Evolutionary conservation across 1,140 invertebrate genomes (phyloP).

Genomic region (Rhynchophorus ferrugineus): DNA sequence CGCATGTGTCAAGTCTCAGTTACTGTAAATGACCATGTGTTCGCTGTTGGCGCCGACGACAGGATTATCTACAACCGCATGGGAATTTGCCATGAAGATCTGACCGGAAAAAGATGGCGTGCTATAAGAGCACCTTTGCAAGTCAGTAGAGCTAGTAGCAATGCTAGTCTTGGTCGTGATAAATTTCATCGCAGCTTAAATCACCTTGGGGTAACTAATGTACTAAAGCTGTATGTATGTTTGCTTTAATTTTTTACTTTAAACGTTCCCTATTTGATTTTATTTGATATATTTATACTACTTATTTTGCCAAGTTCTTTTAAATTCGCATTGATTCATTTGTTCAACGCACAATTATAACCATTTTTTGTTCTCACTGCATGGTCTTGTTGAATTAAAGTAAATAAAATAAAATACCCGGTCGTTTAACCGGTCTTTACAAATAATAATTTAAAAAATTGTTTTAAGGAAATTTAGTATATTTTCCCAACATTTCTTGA

Average conservation of each 20-base stretch:
- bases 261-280: neutral
- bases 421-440: too few relatives aligned
- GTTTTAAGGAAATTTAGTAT: too few relatives aligned
- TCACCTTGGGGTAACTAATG: slow-evolving; percentile 25
- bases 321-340: too few relatives aligned
- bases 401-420: too few relatives aligned
- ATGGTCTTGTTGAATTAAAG: too few relatives aligned
- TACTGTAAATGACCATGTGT: slow-evolving; percentile 78
- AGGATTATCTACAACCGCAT: slow-evolving; percentile 70
- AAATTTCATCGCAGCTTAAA: slow-evolving; percentile 45
- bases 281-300: neutral
- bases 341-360: too few relatives aligned
- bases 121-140: slow-evolving; percentile 67
- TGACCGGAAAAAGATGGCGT: slow-evolving; percentile 82
- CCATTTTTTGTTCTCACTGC: too few relatives aligned
- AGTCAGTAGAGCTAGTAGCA: slow-evolving; percentile 69
- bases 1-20: slow-evolving; percentile 77
- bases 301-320: too few relatives aligned
- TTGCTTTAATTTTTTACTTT: slow-evolving; percentile 1
- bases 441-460: too few relatives aligned
- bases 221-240: neutral
- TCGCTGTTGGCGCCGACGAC: slow-evolving; percentile 62
- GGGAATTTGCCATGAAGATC: slow-evolving; percentile 66
- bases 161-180: slow-evolving; percentile 50
- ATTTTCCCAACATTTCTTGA: slow-evolving; percentile 16